Base-by-base conservation (phyloP, 2,113 vertebrate genomes). In the Xenus cinereus region DNA sequence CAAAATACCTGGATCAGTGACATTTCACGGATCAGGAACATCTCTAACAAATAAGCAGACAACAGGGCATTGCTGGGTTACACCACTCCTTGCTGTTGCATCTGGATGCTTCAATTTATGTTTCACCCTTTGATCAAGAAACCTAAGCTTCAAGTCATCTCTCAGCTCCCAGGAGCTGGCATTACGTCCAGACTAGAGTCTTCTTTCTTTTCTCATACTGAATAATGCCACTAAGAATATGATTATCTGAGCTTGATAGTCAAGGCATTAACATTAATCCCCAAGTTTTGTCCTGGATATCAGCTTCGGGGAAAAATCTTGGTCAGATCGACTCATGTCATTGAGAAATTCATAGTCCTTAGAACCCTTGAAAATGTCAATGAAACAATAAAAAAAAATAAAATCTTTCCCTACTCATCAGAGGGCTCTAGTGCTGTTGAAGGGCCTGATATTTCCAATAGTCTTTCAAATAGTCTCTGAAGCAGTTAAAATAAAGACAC, bases 401-500 rank as follows among this genome's bases (percentile, higher is more conserved):
- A 16, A 63, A 7, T 63, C 22, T 54, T 82, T 60, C 27, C 15
- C 27, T 77, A 13, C 73, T 87, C 30, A 43, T 60, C 51, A 84
- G 50, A 73, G 33, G n/a, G 10, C 22, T 84, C 22, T 78, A 69
- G 43, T 33, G 41, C 22, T 84, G 68, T 59, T 80, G 78, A 83
- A 94, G 51, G 53, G 33, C 24, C 57, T 80, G 63, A 39, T 81
- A 86, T 74, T 83, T 93, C 46, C 60, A 91, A 33, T 26, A 68
- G 43, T 15, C 45, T 87, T 89, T 84, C 56, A 72, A 82, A 78
- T 16, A 78, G 9, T 32, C 41, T 56, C 43, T 84, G 43, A 59
- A 96, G 84, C 57, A 77, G 60, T 81, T 83, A 74, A 96, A 95
- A 90, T 74, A 91, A 96, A 96, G 75, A 91, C 50, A 93, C 71